These are phyloP conservation scores for Procavia capensis DNA, from an alignment of 2,113 vertebrate species.

Conservation along the genomic window DNA sequence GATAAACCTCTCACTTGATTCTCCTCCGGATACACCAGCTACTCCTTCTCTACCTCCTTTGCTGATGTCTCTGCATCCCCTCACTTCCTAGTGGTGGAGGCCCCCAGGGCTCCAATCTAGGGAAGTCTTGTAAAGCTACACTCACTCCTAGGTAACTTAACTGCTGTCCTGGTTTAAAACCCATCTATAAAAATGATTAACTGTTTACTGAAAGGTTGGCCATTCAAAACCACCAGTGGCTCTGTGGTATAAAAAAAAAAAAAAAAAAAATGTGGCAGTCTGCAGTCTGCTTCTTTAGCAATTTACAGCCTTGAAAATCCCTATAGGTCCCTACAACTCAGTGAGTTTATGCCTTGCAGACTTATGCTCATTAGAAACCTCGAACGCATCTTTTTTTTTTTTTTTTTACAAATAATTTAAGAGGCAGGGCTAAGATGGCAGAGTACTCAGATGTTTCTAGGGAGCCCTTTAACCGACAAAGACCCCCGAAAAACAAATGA, in stretches of 20 bases:
- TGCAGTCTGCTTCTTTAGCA: too few relatives aligned
- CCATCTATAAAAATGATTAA: not conserved
- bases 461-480: too few relatives aligned
- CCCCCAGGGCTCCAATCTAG: not conserved
- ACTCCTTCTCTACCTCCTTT: not conserved
- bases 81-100: not conserved
- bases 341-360: not conserved
- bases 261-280: too few relatives aligned
- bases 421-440: too few relatives aligned
- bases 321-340: too few relatives aligned
- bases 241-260: too few relatives aligned
- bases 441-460: too few relatives aligned
- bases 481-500: too few relatives aligned
- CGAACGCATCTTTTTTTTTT: not conserved
- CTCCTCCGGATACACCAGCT: not conserved
- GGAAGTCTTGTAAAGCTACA: not conserved
- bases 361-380: not conserved
- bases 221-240: too few relatives aligned
- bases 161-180: not conserved
- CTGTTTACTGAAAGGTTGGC: too few relatives aligned
- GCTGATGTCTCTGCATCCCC: not conserved
- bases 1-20: not conserved
- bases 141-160: not conserved
- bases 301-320: too few relatives aligned
- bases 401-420: too few relatives aligned